phyloP scores from a whole-genome alignment of 2,888 invertebrate species.

The Chrysomela aeneicollis region DNA sequence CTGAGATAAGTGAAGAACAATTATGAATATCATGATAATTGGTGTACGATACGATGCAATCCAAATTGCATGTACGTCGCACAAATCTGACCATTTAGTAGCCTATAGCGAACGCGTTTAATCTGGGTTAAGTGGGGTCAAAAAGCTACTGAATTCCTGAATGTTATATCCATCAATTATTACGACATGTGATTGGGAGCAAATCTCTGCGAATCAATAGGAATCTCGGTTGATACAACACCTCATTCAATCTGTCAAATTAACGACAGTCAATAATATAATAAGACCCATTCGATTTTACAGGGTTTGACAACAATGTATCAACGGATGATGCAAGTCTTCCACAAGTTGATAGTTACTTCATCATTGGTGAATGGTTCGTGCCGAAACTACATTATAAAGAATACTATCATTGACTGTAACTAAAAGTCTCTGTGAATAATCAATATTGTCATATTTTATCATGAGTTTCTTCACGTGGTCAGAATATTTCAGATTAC shows the following conservation, averaged over 20 bases:
- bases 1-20: too few species aligned
- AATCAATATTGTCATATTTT: too few species aligned
- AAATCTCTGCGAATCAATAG: constrained; percentile 37
- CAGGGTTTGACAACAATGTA: background rate
- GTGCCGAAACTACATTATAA: too few species aligned
- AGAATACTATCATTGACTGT: too few species aligned
- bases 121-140: constrained; percentile 80
- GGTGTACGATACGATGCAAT: constrained; percentile 31
- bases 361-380: too few species aligned
- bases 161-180: constrained; percentile 45
- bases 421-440: too few species aligned
- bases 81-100: constrained; percentile 55
- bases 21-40: background rate
- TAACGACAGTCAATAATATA: constrained; percentile 3
- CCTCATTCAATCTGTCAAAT: constrained; percentile 17
- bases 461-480: too few species aligned
- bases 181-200: constrained; percentile 41
- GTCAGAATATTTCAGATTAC: too few species aligned
- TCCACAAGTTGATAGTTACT: too few species aligned
- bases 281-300: too few species aligned
- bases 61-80: constrained; percentile 38
- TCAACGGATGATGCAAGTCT: background rate
- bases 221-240: constrained; percentile 31
- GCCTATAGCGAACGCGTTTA: constrained; percentile 63
- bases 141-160: constrained; percentile 74